Evolutionary conservation across 2,888 invertebrate species (phyloP).

Genomic region (Caenorhabditis virilis): DNA sequence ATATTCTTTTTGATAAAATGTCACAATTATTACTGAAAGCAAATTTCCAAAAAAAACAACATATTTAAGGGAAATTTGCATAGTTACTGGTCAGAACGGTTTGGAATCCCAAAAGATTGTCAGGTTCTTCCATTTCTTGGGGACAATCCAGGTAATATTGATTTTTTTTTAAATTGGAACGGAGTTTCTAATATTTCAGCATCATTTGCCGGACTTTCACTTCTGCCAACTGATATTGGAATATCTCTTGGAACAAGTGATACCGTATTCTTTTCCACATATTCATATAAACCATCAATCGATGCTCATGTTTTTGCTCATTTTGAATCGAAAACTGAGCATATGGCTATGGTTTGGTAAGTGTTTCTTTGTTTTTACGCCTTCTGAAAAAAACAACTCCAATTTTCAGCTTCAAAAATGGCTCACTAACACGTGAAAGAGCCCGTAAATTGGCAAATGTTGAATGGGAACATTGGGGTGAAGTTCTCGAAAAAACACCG

Average conservation of each 20-base stretch:
- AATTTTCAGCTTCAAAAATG: conserved; percentile 81
- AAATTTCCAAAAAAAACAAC: neutral
- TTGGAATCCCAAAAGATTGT: conserved; percentile 82
- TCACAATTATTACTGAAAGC: too few species aligned
- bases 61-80: conserved; percentile 77
- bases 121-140: conserved; percentile 88
- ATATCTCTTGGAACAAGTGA: conserved; percentile 83
- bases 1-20: too few species aligned
- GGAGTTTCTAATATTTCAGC: too few species aligned
- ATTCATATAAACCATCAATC: conserved; percentile 68
- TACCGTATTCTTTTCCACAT: conserved; percentile 76
- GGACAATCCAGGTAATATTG: conserved; percentile 86
- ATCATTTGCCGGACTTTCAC: conserved; percentile 78
- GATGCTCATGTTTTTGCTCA: conserved; percentile 81
- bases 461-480: conserved; percentile 81
- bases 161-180: too few species aligned
- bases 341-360: conserved; percentile 87
- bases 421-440: conserved; percentile 85
- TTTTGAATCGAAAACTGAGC: conserved; percentile 75
- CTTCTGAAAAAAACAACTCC: neutral
- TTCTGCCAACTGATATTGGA: conserved; percentile 82
- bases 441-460: conserved; percentile 79
- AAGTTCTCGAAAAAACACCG: conserved; percentile 12
- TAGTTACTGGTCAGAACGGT: conserved; percentile 83
- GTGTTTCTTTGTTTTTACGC: conserved; percentile 24